Conservation (phyloP, 2,797 vertebrate genomes). For the Poeciliopsis infans region DNA sequence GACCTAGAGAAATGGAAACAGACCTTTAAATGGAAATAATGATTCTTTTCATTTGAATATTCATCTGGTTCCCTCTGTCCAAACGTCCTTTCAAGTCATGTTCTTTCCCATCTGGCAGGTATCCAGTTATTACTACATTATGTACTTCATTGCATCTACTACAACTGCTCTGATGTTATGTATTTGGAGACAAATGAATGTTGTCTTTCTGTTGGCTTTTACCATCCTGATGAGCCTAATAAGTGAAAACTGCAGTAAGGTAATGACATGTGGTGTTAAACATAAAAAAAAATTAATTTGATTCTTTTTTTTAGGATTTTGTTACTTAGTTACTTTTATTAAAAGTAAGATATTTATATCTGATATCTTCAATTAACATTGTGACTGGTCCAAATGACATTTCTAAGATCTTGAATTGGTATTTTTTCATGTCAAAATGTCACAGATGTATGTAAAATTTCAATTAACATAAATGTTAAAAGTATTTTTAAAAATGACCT, state of each 20-base stretch:
- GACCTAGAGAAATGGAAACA: conserved; percentile 71
- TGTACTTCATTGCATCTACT: not conserved
- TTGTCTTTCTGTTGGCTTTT: not conserved
- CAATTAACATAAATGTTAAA: too few species aligned
- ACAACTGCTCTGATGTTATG: not conserved
- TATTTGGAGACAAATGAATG: not conserved
- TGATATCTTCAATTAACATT: too few species aligned
- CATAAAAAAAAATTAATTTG: not conserved
- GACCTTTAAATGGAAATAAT: conserved; percentile 56
- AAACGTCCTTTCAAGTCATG: conserved; percentile 28
- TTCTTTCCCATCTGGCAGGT: conserved; percentile 38
- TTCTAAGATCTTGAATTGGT: too few species aligned
- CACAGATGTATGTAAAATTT: too few species aligned
- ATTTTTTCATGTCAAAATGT: too few species aligned
- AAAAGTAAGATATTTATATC: too few species aligned
- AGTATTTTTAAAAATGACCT: too few species aligned
- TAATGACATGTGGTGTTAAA: not conserved
- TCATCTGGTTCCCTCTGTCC: conserved; percentile 49
- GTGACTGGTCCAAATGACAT: too few species aligned
- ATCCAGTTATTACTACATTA: not conserved
- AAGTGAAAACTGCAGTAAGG: not conserved
- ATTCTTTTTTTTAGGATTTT: too few species aligned
- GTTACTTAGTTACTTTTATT: too few species aligned
- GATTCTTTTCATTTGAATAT: conserved; percentile 71
- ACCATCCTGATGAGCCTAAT: not conserved